These are phyloP conservation scores for Cephalotes varians DNA, from an alignment of 2,888 invertebrate species.

Conservation along the genomic window DNA sequence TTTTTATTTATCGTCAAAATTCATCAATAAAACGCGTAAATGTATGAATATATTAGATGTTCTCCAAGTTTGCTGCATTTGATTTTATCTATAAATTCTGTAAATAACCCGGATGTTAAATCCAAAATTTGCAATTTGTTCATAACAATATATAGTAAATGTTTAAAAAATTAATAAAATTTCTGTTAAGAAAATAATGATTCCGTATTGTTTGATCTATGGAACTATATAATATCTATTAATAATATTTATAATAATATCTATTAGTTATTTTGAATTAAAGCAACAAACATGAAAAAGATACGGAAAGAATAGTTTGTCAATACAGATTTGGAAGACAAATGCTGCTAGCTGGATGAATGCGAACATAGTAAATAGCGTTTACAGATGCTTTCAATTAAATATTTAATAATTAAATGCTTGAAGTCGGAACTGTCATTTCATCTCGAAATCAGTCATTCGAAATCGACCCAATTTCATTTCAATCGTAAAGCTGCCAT, in stretches of 20 bases:
- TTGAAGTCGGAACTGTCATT: constrained; percentile 24
- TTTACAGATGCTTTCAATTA: background rate
- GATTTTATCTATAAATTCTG: background rate
- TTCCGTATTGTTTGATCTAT: background rate
- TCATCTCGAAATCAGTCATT: background rate
- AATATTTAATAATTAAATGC: background rate
- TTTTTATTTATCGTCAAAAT: constrained; percentile 1
- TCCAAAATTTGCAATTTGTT: background rate
- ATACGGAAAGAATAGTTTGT: background rate
- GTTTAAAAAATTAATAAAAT: background rate
- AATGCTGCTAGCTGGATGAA: constrained; percentile 4
- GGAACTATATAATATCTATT: too few relatives aligned
- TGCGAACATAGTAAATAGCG: background rate
- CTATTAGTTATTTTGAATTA: background rate
- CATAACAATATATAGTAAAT: background rate
- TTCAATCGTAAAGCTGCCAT: background rate
- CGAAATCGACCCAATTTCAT: constrained; percentile 2
- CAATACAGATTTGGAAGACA: background rate
- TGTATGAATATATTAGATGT: background rate
- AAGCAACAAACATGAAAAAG: background rate
- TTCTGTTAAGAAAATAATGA: background rate
- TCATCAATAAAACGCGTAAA: background rate
- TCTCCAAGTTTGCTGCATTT: background rate
- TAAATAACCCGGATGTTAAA: background rate
- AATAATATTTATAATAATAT: background rate